Conservation (phyloP, 1,140 invertebrate genomes). For the Kradibia gibbosae region DNA sequence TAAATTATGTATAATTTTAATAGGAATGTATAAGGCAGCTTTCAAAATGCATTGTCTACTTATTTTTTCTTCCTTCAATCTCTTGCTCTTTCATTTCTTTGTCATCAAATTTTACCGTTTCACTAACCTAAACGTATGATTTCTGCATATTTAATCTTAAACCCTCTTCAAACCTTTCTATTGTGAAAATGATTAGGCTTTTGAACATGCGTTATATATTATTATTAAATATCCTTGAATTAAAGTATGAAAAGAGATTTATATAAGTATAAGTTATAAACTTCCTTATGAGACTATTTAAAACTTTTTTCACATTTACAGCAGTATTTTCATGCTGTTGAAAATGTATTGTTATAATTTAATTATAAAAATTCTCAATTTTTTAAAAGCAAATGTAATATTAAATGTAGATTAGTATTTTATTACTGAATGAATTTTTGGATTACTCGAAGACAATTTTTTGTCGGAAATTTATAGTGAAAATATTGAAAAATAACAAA, state of each 20-base stretch:
- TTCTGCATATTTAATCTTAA: neutral
- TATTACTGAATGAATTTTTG: too few relatives aligned
- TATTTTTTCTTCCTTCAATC: neutral
- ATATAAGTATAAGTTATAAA: neutral
- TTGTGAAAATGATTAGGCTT: too few relatives aligned
- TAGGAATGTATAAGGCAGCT: neutral
- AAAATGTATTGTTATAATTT: too few relatives aligned
- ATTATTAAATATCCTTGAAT: neutral
- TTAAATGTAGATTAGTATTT: too few relatives aligned
- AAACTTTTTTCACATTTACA: neutral
- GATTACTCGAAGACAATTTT: too few relatives aligned
- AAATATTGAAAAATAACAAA: too few relatives aligned
- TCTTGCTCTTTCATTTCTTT: neutral
- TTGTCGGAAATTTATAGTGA: too few relatives aligned
- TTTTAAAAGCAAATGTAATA: too few relatives aligned
- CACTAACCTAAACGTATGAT: neutral
- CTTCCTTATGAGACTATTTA: neutral
- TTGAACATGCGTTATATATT: neutral
- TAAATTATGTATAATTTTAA: conserved; percentile 32
- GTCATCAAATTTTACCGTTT: neutral
- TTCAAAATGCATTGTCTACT: neutral
- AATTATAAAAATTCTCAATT: too few relatives aligned
- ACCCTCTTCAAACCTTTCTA: neutral
- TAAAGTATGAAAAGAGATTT: neutral
- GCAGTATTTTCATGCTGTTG: too few relatives aligned